A percentile compares a stretch with the other conserved stretches of the same genome.
Evolutionary conservation across 2,888 invertebrate species (phyloP).

Genomic region (Ypsolopha scabrella): DNA sequence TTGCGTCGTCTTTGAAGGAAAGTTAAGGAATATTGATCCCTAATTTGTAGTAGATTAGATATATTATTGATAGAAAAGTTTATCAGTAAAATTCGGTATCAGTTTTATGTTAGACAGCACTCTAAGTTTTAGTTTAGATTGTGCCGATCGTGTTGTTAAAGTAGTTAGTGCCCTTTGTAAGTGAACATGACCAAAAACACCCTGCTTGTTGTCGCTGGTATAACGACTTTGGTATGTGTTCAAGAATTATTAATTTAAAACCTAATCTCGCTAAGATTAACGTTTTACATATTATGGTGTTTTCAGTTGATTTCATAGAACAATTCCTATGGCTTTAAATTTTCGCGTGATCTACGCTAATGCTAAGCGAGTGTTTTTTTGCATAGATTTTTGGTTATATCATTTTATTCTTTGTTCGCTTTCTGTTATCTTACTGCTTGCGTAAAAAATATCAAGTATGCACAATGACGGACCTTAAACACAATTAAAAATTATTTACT

Average conservation of each 20-base stretch:
- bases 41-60: neutral
- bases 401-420: neutral
- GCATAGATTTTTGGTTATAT: neutral
- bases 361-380: neutral
- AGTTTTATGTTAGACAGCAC: no score
- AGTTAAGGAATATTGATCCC: neutral
- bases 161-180: neutral
- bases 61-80: neutral
- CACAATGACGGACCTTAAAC: no score
- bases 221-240: neutral
- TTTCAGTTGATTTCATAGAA: no score
- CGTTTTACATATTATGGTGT: no score
- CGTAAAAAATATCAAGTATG: neutral
- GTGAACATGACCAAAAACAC: slow-evolving; percentile 1
- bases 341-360: no score
- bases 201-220: neutral
- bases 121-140: neutral
- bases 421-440: neutral
- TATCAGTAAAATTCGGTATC: neutral
- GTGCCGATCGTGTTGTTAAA: neutral
- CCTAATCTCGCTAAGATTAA: no score
- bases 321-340: no score
- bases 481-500: no score
- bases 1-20: neutral
- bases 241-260: neutral